phyloP scores from a whole-genome alignment of 2,797 vertebrate species.

The Lithobates sylvaticus region DNA sequence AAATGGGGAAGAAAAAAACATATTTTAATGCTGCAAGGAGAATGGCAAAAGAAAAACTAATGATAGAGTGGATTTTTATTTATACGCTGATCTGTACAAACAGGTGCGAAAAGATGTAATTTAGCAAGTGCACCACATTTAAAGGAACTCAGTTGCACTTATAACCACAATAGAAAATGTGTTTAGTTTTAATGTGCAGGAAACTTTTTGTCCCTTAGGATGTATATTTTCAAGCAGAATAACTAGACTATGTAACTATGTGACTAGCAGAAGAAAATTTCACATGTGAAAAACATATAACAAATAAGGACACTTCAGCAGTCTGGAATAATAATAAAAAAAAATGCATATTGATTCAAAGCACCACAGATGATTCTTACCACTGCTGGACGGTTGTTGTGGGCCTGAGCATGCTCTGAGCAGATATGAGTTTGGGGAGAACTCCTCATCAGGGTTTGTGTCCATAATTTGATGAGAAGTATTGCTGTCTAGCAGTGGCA shows the following conservation, averaged over 20 bases:
- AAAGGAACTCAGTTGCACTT: neutral
- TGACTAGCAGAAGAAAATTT: neutral
- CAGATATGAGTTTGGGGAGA: constrained; percentile 91
- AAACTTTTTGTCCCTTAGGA: neutral
- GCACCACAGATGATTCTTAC: constrained; percentile 83
- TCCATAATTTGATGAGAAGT: constrained; percentile 98
- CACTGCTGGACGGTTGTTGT: constrained; percentile 86
- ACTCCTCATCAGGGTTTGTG: constrained; percentile 93
- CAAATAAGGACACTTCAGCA: constrained; percentile 1
- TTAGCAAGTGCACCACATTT: neutral
- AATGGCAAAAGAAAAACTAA: too few relatives aligned
- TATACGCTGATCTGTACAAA: too few relatives aligned
- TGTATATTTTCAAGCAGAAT: neutral
- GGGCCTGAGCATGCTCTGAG: constrained; percentile 88
- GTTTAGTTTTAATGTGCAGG: neutral
- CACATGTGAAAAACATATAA: neutral
- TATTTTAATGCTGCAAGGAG: too few relatives aligned
- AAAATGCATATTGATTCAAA: constrained; percentile 63
- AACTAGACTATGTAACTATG: neutral
- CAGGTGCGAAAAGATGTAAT: neutral
- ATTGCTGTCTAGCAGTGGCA: constrained; percentile 98
- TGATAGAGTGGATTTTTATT: too few relatives aligned
- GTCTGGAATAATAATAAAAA: constrained; percentile 29
- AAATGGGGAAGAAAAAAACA: too few relatives aligned
- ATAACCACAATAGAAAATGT: neutral